Base-by-base conservation (phyloP, 2,888 invertebrate species). In the Aradus depressus region DNA sequence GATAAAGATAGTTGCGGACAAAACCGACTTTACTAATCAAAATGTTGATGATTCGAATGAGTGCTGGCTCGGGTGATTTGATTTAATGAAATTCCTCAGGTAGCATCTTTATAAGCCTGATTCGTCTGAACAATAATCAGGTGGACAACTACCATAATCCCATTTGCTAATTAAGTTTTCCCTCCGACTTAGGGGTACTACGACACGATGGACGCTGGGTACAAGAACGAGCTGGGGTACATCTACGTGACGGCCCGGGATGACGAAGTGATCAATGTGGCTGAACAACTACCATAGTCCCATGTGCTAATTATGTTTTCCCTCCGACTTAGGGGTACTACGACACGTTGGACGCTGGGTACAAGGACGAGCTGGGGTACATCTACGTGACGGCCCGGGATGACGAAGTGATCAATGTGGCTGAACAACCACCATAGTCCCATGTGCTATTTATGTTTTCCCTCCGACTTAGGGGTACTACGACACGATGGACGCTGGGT, bases 181-280 rank as follows among this genome's bases (percentile, higher is more conserved):
- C n/a, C n/a, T n/a, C n/a, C n/a, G n/a, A n/a, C n/a, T n/a, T 62
- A 88, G 87, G 88, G 87, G 3, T 89, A 79, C 67, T 90, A 95
- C 64, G 92, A 93, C 64, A 93, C 93, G 0, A 92, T 92, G 85
- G 95, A 95, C 65, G 90, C 90, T 1, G 95, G 93, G 0, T 88
- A 84, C 67, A 75, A 79, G 51, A 89, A 90, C 63, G 77, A 81
- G 48, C 78, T 81, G 58, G 90, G 90, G 1, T 86, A 86, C 50
- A 75, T 95, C 2, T 89, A 83, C 68, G 89, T 95, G 12, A 87
- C 90, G 44, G 86, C 92, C 0, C 74, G 95, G 26, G 90, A 88
- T 53, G 95, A 95, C 69, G 95, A 95, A 68, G 85, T 91, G 53
- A 93, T 95, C 62, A 95, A 95, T 66, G 93, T 95, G 1, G 89